A percentile compares a stretch with the other conserved stretches of the same genome.
Evolutionary conservation across 2,113 vertebrate species (phyloP).

Genomic region (Oreotrochilus melanogaster): DNA sequence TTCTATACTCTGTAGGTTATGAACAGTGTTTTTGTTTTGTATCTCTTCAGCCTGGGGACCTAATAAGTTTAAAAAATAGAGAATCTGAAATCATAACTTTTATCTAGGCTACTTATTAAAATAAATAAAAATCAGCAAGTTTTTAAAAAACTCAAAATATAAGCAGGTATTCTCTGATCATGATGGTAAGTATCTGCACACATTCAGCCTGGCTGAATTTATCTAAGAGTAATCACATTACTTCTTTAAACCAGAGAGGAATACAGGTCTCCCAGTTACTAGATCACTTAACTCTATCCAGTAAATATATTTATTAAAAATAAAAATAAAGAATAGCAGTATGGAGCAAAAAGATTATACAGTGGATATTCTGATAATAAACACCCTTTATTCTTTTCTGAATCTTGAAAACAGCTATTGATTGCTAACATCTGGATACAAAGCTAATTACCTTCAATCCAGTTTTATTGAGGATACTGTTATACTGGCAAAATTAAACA

Average conservation of each 20-base stretch:
- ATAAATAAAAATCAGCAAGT: neutral
- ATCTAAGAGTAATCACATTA: conserved; percentile 18
- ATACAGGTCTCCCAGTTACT: neutral
- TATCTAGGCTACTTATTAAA: neutral
- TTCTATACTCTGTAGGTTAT: neutral
- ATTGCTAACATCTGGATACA: neutral
- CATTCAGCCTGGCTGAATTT: neutral
- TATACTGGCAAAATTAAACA: neutral
- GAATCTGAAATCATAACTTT: neutral
- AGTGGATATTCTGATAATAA: neutral
- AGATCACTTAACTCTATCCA: neutral
- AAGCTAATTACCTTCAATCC: neutral
- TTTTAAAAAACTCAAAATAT: neutral
- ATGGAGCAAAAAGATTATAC: neutral
- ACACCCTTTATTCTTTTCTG: neutral
- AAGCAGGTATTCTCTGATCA: neutral
- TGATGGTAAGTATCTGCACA: neutral
- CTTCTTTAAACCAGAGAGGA: neutral
- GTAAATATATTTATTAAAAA: neutral
- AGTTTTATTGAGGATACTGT: neutral
- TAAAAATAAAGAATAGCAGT: conserved; percentile 5
- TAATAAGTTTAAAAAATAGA: neutral
- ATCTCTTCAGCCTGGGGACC: neutral
- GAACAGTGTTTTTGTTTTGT: neutral
- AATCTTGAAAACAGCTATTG: neutral